A percentile compares a stretch with the other conserved stretches of the same genome.
Evolutionary conservation across 1,140 invertebrate species (phyloP).

Genomic region (Heliconius hewitsoni): DNA sequence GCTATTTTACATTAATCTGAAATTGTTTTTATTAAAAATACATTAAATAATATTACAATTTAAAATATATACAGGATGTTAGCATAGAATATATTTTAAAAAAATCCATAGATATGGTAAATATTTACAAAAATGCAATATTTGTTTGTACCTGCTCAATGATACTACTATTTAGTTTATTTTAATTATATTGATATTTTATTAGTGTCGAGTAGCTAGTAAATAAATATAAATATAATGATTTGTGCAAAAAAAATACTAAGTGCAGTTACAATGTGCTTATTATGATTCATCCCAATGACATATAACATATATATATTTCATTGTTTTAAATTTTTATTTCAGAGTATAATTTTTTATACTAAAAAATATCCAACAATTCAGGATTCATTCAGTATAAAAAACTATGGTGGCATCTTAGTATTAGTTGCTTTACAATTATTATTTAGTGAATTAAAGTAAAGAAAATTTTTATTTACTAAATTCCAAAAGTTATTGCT

Average conservation of each 20-base stretch:
- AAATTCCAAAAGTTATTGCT: not conserved
- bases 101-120: not conserved
- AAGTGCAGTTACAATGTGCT: constrained; percentile 14
- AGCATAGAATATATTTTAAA: not conserved
- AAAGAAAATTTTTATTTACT: no score
- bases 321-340: no score
- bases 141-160: not conserved
- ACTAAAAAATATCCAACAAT: no score
- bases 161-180: constrained; percentile 3
- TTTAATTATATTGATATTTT: no score
- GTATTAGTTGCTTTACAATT: not conserved
- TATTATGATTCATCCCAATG: no score
- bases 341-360: no score
- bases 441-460: not conserved
- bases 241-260: constrained; percentile 18
- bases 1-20: constrained; percentile 68
- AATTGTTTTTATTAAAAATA: constrained; percentile 18
- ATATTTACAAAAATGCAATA: not conserved
- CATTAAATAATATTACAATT: not conserved
- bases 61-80: not conserved
- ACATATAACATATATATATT: no score
- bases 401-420: not conserved
- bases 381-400: no score
- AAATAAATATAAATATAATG: constrained; percentile 10
- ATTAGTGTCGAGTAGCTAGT: no score